These are phyloP conservation scores for Metalampra italica DNA, from an alignment of 2,888 invertebrate species.

Conservation along the genomic window DNA sequence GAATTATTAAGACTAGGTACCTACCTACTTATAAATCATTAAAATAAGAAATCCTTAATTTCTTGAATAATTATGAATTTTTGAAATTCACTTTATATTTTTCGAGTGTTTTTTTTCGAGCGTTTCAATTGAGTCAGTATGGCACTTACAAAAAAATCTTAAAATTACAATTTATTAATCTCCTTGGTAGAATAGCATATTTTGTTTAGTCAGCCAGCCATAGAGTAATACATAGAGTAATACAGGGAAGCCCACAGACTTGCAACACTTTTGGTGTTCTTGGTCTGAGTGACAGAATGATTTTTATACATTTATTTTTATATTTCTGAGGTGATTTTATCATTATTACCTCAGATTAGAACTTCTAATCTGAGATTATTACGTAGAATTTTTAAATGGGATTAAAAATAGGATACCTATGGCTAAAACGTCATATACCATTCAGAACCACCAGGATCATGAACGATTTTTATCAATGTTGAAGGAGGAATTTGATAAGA, in stretches of 20 bases:
- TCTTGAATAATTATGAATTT: too few relatives aligned
- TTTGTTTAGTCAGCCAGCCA: too few relatives aligned
- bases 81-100: too few relatives aligned
- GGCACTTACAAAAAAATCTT: too few relatives aligned
- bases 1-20: slow-evolving; percentile 18
- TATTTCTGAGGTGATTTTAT: slow-evolving; percentile 28
- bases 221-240: too few relatives aligned
- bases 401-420: slow-evolving; percentile 32
- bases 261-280: not conserved
- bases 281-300: slow-evolving; percentile 14
- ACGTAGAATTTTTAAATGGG: slow-evolving; percentile 36
- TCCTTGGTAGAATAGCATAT: too few relatives aligned
- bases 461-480: slow-evolving; percentile 52
- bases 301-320: slow-evolving; percentile 30
- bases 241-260: too few relatives aligned
- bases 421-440: slow-evolving; percentile 43
- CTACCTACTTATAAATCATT: not conserved
- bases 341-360: too few relatives aligned
- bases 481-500: slow-evolving; percentile 51
- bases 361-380: too few relatives aligned
- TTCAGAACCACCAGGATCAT: slow-evolving; percentile 53
- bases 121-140: too few relatives aligned
- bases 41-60: not conserved
- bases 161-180: not conserved
- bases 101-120: too few relatives aligned